These are phyloP conservation scores for Stegastes partitus DNA, from an alignment of 2,113 vertebrate genomes.

Conservation along the genomic window DNA sequence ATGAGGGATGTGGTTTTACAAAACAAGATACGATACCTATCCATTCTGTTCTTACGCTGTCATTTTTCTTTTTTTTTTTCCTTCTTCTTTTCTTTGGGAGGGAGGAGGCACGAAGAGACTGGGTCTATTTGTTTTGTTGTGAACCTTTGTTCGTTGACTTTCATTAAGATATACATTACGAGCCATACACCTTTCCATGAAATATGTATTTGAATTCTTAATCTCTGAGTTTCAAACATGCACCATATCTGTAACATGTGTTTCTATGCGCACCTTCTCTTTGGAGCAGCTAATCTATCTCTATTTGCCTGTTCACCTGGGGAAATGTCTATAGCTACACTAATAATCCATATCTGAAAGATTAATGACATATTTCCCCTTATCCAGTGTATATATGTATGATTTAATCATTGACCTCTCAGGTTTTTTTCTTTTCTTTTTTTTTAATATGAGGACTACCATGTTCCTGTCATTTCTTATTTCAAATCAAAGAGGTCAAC, in stretches of 20 bases:
- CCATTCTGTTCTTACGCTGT: conserved; percentile 42
- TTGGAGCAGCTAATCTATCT: conserved; percentile 55
- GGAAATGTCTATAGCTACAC: conserved; percentile 64
- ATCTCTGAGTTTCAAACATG: background rate
- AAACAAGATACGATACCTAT: conserved; percentile 67
- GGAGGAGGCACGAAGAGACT: too few species aligned
- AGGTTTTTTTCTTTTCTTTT: conserved; percentile 54
- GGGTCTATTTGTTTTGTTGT: background rate
- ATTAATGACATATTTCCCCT: conserved; percentile 75
- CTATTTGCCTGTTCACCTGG: conserved; percentile 59
- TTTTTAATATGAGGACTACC: conserved; percentile 66
- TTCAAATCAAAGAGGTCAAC: conserved; percentile 83
- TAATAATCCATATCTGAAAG: conserved; percentile 73
- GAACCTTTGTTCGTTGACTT: conserved; percentile 30
- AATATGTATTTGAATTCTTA: conserved; percentile 21
- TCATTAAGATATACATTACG: conserved; percentile 1
- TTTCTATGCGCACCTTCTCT: conserved; percentile 27
- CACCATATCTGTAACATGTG: conserved; percentile 2
- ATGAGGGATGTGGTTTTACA: conserved; percentile 77
- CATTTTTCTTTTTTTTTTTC: conserved; percentile 7
- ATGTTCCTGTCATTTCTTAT: conserved; percentile 80
- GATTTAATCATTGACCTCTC: conserved; percentile 81
- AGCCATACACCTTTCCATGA: background rate
- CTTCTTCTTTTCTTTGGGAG: background rate
- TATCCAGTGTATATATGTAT: conserved; percentile 68